Percentiles rank a stretch among this genome's conserved stretches.
Evolutionary conservation across 1,140 invertebrate genomes (phyloP).

Genomic region (Macrobrachium nipponense): DNA sequence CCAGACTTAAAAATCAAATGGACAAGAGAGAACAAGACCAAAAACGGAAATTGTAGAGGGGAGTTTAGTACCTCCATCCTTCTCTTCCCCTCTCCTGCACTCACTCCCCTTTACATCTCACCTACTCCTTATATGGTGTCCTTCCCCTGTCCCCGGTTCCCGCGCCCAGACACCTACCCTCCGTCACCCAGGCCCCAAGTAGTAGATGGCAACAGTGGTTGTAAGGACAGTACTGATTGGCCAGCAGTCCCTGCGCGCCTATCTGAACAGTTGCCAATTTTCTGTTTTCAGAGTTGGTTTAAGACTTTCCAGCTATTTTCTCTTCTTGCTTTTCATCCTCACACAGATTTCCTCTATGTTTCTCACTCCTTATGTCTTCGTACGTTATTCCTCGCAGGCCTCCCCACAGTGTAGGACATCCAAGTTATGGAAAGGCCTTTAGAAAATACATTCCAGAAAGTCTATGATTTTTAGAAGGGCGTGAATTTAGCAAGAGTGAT

Average conservation of each 20-base stretch:
- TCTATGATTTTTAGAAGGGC: too few species aligned
- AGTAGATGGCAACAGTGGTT: conserved; percentile 53
- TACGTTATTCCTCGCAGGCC: not conserved
- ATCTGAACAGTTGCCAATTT: conserved; percentile 57
- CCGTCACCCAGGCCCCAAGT: not conserved
- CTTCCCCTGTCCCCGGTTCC: not conserved
- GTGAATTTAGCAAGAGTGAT: too few species aligned
- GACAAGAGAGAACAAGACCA: conserved; percentile 54
- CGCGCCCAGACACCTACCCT: not conserved
- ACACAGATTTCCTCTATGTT: too few species aligned
- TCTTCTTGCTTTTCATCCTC: too few species aligned
- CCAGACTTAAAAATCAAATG: conserved; percentile 58
- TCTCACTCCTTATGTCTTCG: conserved; percentile 1
- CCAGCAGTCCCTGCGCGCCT: conserved; percentile 51
- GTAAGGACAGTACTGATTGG: conserved; percentile 61
- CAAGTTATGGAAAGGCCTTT: too few species aligned
- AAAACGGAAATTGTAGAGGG: conserved; percentile 59
- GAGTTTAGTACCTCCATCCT: conserved; percentile 33
- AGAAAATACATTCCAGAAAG: too few species aligned
- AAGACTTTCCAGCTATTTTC: conserved; percentile 12
- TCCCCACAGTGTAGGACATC: too few species aligned
- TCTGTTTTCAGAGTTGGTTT: conserved; percentile 40
- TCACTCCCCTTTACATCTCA: not conserved
- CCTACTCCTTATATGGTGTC: not conserved
- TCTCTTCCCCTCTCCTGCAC: not conserved